Conservation (phyloP, 1,140 invertebrate species). For the Ceratosolen fusciceps region DNA sequence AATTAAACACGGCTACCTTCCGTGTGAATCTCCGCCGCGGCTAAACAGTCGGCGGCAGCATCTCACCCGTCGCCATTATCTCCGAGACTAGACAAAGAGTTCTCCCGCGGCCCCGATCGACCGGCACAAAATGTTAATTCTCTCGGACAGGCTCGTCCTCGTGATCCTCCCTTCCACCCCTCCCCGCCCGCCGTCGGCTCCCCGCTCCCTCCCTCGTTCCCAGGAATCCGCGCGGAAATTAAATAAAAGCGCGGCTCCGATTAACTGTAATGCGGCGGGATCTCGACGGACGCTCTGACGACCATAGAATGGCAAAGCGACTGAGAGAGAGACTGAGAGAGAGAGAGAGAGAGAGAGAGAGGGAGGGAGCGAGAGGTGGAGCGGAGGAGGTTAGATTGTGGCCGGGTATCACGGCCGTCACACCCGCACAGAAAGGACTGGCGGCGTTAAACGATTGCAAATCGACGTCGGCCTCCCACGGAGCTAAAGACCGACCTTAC, state of each 20-base stretch:
- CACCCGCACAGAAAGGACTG: neutral
- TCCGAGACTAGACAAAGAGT: neutral
- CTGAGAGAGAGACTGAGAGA: too few relatives aligned
- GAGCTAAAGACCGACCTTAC: slow-evolving; percentile 37
- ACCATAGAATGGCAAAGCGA: too few relatives aligned
- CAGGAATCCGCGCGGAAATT: slow-evolving; percentile 9
- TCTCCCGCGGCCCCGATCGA: neutral
- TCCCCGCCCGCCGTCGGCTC: too few relatives aligned
- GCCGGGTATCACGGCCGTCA: neutral
- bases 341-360: neutral
- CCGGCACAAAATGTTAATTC: neutral
- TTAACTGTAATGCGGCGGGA: neutral
- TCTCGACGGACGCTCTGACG: too few relatives aligned
- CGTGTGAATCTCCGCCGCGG: slow-evolving; percentile 1
- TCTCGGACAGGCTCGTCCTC: neutral
- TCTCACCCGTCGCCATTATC: neutral
- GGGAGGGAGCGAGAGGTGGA: neutral
- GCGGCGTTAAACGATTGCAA: neutral
- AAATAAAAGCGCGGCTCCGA: neutral
- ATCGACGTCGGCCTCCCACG: slow-evolving; percentile 14
- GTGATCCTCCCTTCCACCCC: neutral
- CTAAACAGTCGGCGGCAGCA: neutral
- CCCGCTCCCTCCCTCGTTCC: neutral
- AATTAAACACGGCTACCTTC: slow-evolving; percentile 1
- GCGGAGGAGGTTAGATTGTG: too few relatives aligned